Evolutionary conservation across 2,888 invertebrate species (phyloP).

Genomic region (Thumatha senex): DNA sequence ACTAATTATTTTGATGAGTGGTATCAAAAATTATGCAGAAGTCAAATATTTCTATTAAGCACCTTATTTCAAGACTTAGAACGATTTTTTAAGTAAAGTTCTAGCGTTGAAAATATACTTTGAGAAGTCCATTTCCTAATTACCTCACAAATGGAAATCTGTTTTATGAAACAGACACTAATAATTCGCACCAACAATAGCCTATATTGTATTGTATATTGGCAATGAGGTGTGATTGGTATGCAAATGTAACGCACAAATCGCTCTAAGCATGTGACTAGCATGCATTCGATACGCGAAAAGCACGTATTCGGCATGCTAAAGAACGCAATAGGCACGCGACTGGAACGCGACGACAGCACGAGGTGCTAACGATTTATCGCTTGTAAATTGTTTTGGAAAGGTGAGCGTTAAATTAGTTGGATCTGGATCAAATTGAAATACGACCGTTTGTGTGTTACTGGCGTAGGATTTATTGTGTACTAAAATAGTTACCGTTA

Average conservation of each 20-base stretch:
- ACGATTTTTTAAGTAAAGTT: too few species aligned
- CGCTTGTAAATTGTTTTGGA: slow-evolving; percentile 60
- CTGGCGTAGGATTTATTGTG: slow-evolving; percentile 17
- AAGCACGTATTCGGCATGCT: slow-evolving; percentile 37
- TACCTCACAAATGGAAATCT: slow-evolving; percentile 33
- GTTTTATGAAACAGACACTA: slow-evolving; percentile 45
- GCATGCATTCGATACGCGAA: slow-evolving; percentile 12
- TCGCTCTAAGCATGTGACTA: slow-evolving; percentile 26
- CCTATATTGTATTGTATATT: slow-evolving; percentile 32
- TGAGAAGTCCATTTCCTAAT: slow-evolving; percentile 13
- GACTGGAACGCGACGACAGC: slow-evolving; percentile 54
- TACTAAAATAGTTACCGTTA: slow-evolving; percentile 5
- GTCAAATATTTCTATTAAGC: too few species aligned
- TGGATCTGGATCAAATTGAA: slow-evolving; percentile 37
- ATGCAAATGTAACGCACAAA: slow-evolving; percentile 32
- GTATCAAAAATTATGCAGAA: too few species aligned
- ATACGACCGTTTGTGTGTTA: slow-evolving; percentile 25
- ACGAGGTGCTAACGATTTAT: slow-evolving; percentile 63
- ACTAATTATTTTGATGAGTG: too few species aligned
- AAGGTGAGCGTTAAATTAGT: slow-evolving; percentile 65
- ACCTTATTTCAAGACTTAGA: too few species aligned
- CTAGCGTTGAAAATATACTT: neutral
- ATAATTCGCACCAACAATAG: slow-evolving; percentile 59
- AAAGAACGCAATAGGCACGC: slow-evolving; percentile 34
- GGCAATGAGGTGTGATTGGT: slow-evolving; percentile 25